Evolutionary conservation across 2,888 invertebrate species (phyloP).

Genomic region (Stegana nigrithorax): DNA sequence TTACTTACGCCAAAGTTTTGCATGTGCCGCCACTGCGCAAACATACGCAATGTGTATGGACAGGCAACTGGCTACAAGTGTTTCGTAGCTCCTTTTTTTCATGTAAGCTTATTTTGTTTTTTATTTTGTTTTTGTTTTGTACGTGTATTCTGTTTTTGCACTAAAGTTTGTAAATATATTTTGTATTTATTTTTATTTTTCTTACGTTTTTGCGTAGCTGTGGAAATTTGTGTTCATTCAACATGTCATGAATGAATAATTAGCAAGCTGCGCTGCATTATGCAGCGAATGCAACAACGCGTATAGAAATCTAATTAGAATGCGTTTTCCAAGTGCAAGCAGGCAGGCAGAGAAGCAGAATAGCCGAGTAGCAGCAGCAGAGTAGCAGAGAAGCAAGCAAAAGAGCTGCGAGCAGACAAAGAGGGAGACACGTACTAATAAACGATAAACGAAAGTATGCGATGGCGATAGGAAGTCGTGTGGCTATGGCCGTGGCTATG

Average conservation of each 20-base stretch:
- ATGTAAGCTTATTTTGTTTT: neutral
- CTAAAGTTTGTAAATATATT: too few relatives aligned
- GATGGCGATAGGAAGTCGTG: neutral
- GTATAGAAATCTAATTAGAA: slow-evolving; percentile 10
- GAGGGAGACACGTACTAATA: too few relatives aligned
- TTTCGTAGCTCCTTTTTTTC: neutral
- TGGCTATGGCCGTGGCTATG: neutral
- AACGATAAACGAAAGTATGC: neutral
- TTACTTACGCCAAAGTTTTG: neutral
- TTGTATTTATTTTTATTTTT: neutral
- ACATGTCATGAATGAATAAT: slow-evolving; percentile 61
- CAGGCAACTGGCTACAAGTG: slow-evolving; percentile 10
- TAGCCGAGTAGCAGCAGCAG: too few relatives aligned
- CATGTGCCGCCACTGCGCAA: too few relatives aligned
- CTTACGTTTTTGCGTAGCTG: neutral
- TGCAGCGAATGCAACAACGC: neutral
- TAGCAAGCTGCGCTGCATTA: slow-evolving; percentile 38
- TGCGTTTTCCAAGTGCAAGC: too few relatives aligned
- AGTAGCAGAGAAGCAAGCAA: too few relatives aligned
- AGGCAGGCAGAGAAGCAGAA: too few relatives aligned
- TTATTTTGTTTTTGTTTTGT: neutral
- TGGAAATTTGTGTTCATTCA: slow-evolving; percentile 47
- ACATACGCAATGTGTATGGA: too few relatives aligned
- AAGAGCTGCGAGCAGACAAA: too few relatives aligned
- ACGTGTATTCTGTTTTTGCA: too few relatives aligned